phyloP scores from a whole-genome alignment of 2,113 vertebrate genomes.

The Pavo muticus region DNA sequence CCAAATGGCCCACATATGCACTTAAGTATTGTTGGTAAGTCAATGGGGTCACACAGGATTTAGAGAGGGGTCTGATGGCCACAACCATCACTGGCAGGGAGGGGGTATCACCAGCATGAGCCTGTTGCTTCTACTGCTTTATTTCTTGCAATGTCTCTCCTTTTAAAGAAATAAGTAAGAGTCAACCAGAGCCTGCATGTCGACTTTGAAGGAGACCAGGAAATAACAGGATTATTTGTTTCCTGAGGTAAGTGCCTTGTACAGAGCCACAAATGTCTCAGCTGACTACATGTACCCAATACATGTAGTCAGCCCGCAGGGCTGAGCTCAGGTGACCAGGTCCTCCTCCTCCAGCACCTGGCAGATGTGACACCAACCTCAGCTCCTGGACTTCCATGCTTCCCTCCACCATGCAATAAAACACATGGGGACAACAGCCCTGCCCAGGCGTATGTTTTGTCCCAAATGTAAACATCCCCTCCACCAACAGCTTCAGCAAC shows the following conservation, averaged over 20 bases:
- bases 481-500: background rate
- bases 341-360: background rate
- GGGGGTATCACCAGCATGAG: rapidly evolving
- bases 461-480: background rate
- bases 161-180: background rate
- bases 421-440: background rate
- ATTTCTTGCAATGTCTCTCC: background rate
- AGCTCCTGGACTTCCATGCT: background rate
- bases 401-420: background rate
- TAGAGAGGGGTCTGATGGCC: background rate
- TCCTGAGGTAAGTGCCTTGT: rapidly evolving
- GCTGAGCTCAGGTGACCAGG: background rate
- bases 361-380: background rate
- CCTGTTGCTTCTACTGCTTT: background rate
- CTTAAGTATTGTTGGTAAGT: background rate
- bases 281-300: background rate
- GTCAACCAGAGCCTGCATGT: background rate
- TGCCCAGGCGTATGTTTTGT: background rate
- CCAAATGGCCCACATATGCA: background rate
- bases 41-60: background rate
- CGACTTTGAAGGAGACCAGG: background rate
- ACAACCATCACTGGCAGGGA: background rate
- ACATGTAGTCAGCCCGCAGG: background rate
- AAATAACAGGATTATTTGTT: background rate
- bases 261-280: background rate